Evolutionary conservation across 35 echinoderm and acorn worm species (phyloP), one percentile per base, ranked within the genome.

Genomic region (Lytechinus pictus): DNA sequence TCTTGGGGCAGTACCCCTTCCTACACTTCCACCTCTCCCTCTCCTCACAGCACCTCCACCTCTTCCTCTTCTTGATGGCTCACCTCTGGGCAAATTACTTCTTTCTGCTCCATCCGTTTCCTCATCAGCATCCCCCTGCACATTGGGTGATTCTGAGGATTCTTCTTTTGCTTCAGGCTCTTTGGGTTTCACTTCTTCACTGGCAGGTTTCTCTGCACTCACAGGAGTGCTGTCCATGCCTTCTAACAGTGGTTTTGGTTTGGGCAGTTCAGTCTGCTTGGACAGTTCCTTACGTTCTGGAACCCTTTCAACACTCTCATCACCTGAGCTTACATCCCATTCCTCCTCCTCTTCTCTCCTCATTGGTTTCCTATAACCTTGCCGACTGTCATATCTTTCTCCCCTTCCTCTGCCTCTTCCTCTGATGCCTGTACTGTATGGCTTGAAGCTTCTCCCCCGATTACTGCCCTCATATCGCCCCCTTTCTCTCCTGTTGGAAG

Each of bases 61-160:
- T 86, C 98, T 95, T 51, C 98, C 98, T 94, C 98, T 98, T 87
- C 96, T 97, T 8, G 97, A 97, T 6, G 98, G 96, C 57, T 99
- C 98, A 61, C 98, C 98, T 94, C 97, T 93, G 19, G 98, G 98
- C 19, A 97, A 94, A 52, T 92, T 95, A 87, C 87, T 88, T 92
- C 92, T 96, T 5, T 95, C 86, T 27, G 57, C 7, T n/a, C 57
- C 54, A 86, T 86, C 28, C 16, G 16, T 96, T 12, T 95, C 96
- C 24, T 55, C 94, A 57, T 91, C 94, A 24, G 71, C 96, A 72
- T 92, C 55, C 57, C 90, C 92, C 29, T 89, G 54, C 66, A n/a
- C 12, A 79, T 79, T n/a, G 66, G 66, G 66, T 6, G n/a, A n/a
- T 72, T 66, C 27, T 52, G 95, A 94, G 7, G 86, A 54, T 10